Base-by-base conservation (phyloP, 2,797 vertebrate genomes). In the Arrhamphus sclerolepis region DNA sequence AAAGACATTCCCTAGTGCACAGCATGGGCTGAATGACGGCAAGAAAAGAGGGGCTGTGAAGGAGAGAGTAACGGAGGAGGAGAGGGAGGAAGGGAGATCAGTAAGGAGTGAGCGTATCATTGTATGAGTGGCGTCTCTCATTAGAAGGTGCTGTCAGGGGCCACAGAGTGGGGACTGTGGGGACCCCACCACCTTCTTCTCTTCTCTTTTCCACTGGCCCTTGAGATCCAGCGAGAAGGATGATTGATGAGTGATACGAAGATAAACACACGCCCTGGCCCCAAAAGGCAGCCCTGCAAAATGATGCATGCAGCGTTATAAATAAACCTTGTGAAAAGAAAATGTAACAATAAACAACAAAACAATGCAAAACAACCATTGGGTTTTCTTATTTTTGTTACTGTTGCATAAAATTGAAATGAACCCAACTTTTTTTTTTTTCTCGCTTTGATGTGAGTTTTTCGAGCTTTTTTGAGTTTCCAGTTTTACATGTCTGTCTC, bases 191-290 rank as follows among this genome's bases (percentile, higher is more conserved):
- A 56, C 59, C 72, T 62, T 66, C 50, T 49, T 70, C 78, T 75
- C 68, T 77, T 62, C 76, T 83, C 65, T 67, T n/a, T 59, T 73
- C 51, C 56, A 63, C 77, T 75, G 83, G 88, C 89, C 87, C 88
- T 79, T 77, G 89, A 91, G 89, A 91, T 87, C 77, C 31, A 63
- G 77, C 82, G 46, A 66, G 57, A 80, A 80, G 88, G 89, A 86
- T 91, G 92, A 93, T 93, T 91, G 92, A 93, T 94, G 93, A 93
- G 89, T 89, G 85, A 93, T 90, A 81, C 87, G 66, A 87, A 91
- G 91, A 92, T 89, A 92, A 91, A 93, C 91, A 91, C 72, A 79
- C 56, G 58, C 62, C 78, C 55, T 24, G 70, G 81, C 77, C 89
- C 89, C 89, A 62, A 68, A 81, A 88, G 91, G 87, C 87, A 74